Conservation (phyloP, 2,888 invertebrate species). For the Cremastinae sp. region DNA sequence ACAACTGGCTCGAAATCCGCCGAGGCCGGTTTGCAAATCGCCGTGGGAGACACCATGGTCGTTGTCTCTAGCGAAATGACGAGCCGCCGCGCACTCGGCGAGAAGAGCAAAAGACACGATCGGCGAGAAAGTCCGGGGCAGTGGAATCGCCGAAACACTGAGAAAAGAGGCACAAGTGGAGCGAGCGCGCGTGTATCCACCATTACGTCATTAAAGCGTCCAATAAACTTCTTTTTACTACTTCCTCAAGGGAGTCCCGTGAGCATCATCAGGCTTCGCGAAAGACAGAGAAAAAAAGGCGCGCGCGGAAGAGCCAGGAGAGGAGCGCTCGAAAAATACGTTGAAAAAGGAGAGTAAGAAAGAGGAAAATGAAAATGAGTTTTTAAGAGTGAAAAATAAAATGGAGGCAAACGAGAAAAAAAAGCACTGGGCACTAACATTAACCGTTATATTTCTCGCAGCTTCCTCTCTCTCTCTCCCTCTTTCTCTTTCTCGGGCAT, state of each 20-base stretch:
- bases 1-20: slow-evolving; percentile 56
- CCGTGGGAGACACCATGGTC: slow-evolving; percentile 67
- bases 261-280: slow-evolving; percentile 33
- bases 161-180: slow-evolving; percentile 20
- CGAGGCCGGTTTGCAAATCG: slow-evolving; percentile 66
- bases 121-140: slow-evolving; percentile 5
- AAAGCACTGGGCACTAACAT: slow-evolving; percentile 23
- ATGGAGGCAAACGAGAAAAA: neutral
- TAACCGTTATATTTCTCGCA: slow-evolving; percentile 52
- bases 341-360: too few relatives aligned
- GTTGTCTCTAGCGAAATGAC: slow-evolving; percentile 15
- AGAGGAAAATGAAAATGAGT: neutral
- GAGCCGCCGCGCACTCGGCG: too few relatives aligned
- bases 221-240: slow-evolving; percentile 74
- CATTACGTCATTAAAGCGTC: slow-evolving; percentile 73
- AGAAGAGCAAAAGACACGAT: slow-evolving; percentile 19
- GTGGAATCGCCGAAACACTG: slow-evolving; percentile 48
- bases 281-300: neutral
- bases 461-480: slow-evolving; percentile 33
- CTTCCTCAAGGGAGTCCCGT: slow-evolving; percentile 67
- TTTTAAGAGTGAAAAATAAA: slow-evolving; percentile 6
- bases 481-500: slow-evolving; percentile 22
- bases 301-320: neutral
- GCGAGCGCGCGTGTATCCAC: slow-evolving; percentile 57
- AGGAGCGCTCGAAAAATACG: neutral